Evolutionary conservation across 2,888 invertebrate genomes (phyloP).

Genomic region (Mycalesis mineus): DNA sequence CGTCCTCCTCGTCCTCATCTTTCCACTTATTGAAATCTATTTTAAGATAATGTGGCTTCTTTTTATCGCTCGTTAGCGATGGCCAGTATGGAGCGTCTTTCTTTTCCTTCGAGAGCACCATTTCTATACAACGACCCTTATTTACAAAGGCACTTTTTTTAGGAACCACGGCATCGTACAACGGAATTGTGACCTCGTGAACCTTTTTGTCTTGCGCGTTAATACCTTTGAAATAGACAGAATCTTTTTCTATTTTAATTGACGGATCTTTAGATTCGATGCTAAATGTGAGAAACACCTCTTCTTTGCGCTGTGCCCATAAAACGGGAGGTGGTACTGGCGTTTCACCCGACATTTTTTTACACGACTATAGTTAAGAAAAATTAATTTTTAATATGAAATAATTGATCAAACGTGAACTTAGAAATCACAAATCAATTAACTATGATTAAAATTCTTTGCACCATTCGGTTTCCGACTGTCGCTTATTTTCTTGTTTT

Average conservation of each 20-base stretch:
- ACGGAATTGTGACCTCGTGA: constrained; percentile 92
- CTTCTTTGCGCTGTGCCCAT: constrained; percentile 94
- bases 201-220: constrained; percentile 90
- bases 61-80: constrained; percentile 89
- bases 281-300: constrained; percentile 92
- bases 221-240: constrained; percentile 89
- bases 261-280: constrained; percentile 92
- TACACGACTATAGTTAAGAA: constrained; percentile 17
- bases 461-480: constrained; percentile 32
- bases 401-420: constrained; percentile 29
- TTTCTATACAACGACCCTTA: constrained; percentile 86
- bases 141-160: constrained; percentile 86
- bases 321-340: constrained; percentile 87
- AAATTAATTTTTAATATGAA: constrained; percentile 30
- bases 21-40: constrained; percentile 99
- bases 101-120: constrained; percentile 84
- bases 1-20: constrained; percentile 97
- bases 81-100: constrained; percentile 91
- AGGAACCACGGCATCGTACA: constrained; percentile 89
- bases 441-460: constrained; percentile 29
- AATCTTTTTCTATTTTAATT: constrained; percentile 86
- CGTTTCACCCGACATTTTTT: constrained; percentile 70
- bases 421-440: constrained; percentile 27
- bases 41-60: constrained; percentile 96
- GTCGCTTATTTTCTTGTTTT: constrained; percentile 32